Conservation (phyloP, 2,888 invertebrate genomes). For the Phyllotreta cruciferae region DNA sequence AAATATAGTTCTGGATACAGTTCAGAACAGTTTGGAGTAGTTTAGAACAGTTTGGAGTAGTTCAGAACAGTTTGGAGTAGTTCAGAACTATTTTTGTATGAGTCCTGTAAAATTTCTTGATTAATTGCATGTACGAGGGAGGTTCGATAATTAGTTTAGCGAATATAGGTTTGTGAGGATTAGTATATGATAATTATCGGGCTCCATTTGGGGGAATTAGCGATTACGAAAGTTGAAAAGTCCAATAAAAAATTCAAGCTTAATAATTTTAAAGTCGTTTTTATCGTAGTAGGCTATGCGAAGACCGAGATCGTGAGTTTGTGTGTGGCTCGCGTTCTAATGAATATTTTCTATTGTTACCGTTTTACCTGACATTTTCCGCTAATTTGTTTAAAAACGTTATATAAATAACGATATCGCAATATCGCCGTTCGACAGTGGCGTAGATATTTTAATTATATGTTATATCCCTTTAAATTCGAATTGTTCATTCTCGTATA, state of each 20-base stretch:
- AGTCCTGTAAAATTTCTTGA: no score
- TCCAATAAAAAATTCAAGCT: not conserved
- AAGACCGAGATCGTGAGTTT: slow-evolving; percentile 40
- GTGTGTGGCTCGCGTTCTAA: slow-evolving; percentile 44
- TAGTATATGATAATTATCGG: not conserved
- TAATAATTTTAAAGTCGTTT: slow-evolving; percentile 12
- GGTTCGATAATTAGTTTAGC: no score
- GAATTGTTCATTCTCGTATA: no score
- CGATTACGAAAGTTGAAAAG: slow-evolving; percentile 7
- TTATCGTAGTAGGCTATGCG: slow-evolving; percentile 1
- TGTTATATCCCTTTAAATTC: no score
- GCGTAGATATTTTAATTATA: no score
- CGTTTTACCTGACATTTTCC: slow-evolving; percentile 37
- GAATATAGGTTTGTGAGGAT: no score
- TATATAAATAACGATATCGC: slow-evolving; percentile 33
- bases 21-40: no score
- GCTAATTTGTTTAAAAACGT: slow-evolving; percentile 35
- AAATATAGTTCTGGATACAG: no score
- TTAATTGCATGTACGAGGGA: no score
- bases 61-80: no score
- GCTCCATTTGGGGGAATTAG: slow-evolving; percentile 1
- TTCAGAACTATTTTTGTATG: no score
- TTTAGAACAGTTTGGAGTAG: no score
- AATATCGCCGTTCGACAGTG: slow-evolving; percentile 22
- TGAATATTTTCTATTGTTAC: slow-evolving; percentile 40